These are phyloP conservation scores for Lates japonicus DNA, from an alignment of 2,797 vertebrate genomes.

Conservation along the genomic window DNA sequence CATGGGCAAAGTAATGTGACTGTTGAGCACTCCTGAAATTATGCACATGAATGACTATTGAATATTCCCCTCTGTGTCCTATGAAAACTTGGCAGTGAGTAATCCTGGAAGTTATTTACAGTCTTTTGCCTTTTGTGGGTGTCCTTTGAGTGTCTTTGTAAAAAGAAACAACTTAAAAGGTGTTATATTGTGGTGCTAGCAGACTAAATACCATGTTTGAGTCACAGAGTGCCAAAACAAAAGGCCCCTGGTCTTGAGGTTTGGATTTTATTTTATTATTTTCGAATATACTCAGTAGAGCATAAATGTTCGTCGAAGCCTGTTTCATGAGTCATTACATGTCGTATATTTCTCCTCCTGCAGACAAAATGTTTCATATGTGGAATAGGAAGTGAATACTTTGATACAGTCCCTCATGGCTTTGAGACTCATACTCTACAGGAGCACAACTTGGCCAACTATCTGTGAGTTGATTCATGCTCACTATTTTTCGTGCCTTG, in stretches of 20 bases:
- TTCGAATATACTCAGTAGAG: background rate
- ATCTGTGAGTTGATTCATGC: constrained; percentile 82
- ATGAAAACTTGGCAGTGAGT: background rate
- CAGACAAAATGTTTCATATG: constrained; percentile 89
- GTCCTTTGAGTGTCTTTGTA: constrained; percentile 4
- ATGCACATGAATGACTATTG: constrained; percentile 8
- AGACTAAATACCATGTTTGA: constrained; percentile 23
- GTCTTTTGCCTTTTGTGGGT: constrained; percentile 23
- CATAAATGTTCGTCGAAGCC: background rate
- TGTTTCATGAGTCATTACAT: constrained; percentile 37
- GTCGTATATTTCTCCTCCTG: constrained; percentile 39
- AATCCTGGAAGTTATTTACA: constrained; percentile 26
- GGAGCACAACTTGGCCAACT: constrained; percentile 89
- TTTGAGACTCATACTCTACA: constrained; percentile 87
- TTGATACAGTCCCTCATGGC: constrained; percentile 85
- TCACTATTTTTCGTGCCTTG: background rate
- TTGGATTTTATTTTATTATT: constrained; percentile 12
- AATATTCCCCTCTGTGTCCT: constrained; percentile 10
- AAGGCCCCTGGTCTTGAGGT: background rate
- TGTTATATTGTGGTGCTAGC: background rate
- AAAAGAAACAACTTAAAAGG: constrained; percentile 9
- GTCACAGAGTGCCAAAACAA: constrained; percentile 29
- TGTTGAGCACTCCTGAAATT: background rate
- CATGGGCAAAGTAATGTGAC: constrained; percentile 3
- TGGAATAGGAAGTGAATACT: constrained; percentile 86